phyloP scores from a whole-genome alignment of 2,113 vertebrate species.

The Sinocyclocheilus rhinocerous region DNA sequence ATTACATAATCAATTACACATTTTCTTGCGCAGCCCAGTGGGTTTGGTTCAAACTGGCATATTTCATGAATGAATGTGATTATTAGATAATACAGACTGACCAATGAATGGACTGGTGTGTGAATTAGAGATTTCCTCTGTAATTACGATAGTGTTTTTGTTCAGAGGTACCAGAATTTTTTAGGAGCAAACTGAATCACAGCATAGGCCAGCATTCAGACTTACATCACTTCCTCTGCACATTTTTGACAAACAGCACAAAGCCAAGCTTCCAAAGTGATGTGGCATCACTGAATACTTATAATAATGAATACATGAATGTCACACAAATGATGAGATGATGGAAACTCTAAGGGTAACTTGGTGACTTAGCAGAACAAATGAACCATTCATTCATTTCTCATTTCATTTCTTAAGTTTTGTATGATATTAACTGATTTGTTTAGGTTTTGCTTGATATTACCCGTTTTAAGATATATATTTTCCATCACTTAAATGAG shows the following conservation, averaged over 20 bases:
- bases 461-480: background rate
- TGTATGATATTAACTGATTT: background rate
- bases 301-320: background rate
- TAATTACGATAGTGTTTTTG: background rate
- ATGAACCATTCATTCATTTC: background rate
- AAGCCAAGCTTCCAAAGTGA: background rate
- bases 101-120: conserved; percentile 18
- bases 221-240: conserved; percentile 16
- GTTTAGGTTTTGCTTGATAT: background rate
- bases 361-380: no score
- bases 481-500: background rate
- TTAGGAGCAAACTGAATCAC: conserved; percentile 23
- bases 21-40: background rate
- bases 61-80: conserved; percentile 52
- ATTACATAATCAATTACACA: conserved; percentile 26
- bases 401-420: background rate
- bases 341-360: background rate
- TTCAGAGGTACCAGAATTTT: background rate
- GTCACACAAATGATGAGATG: background rate
- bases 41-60: conserved; percentile 4
- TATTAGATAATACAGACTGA: conserved; percentile 8
- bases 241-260: conserved; percentile 5
- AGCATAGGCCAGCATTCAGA: conserved; percentile 36
- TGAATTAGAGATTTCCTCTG: background rate
- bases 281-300: conserved; percentile 12